phyloP scores from a whole-genome alignment of 2,113 vertebrate genomes.

The Mobula birostris region DNA sequence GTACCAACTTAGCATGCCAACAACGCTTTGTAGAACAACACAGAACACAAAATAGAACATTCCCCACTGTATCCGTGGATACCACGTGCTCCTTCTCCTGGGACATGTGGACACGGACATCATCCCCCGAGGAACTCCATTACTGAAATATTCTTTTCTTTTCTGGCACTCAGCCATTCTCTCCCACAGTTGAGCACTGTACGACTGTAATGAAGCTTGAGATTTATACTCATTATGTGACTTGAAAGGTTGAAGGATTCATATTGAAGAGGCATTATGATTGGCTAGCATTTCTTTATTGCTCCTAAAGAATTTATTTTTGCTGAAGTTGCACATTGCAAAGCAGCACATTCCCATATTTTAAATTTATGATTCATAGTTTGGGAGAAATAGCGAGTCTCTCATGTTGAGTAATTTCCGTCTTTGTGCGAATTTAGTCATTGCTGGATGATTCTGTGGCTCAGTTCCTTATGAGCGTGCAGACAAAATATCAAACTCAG shows the following conservation, averaged over 20 bases:
- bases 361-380: not conserved
- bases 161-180: conserved; percentile 21
- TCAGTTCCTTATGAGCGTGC: not conserved
- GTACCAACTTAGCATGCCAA: too few species aligned
- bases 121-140: not conserved
- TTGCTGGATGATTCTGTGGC: not conserved
- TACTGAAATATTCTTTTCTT: not conserved
- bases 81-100: too few species aligned
- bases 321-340: conserved; percentile 17
- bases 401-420: not conserved
- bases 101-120: too few species aligned
- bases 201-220: conserved; percentile 26
- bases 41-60: too few species aligned
- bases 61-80: too few species aligned
- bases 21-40: too few species aligned
- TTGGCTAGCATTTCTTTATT: conserved; percentile 16
- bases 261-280: conserved; percentile 15
- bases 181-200: not conserved
- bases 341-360: not conserved
- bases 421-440: not conserved
- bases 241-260: conserved; percentile 18
- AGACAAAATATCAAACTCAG: not conserved
- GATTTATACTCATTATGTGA: conserved; percentile 31
- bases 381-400: not conserved
- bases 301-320: conserved; percentile 1